Evolutionary conservation across 2,113 vertebrate species (phyloP), one percentile per base, ranked within the genome.

Genomic region (Pterocles gutturalis): DNA sequence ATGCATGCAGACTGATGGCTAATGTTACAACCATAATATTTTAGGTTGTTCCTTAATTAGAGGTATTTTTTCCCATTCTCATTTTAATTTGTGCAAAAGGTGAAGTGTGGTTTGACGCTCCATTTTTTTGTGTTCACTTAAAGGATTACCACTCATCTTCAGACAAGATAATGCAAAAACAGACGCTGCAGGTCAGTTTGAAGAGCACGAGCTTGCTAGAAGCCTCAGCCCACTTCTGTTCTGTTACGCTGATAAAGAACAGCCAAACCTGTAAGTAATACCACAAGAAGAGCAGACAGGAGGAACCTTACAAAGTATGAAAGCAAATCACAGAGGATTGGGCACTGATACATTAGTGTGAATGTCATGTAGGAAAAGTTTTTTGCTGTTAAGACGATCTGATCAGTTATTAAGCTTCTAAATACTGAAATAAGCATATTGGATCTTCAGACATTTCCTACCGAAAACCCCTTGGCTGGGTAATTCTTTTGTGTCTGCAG

Each of bases 221-320:
- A 99, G 99, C 91, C 99, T 99, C 90, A 99, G 99, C 87, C 99
- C 99, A 0, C 98, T 99, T 21, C 98, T 99, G 0, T 99, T 99
- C 98, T 99, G 99, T 95, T 99, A 99, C 9, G 98, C 99, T 17
- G 99, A 99, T 97, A 99, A 99, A 97, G 99, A 99, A 72, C 99
- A 99, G 97, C 99, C 99, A 33, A 99, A 98, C 73, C 98, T 99
- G 99, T 99, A 97, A 98, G 99, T 98, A 57, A 33, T 33, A 20
- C 87, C 46, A 8, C 31, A 95, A 83, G 62, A 90, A 88, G 66
- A 60, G 45, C 87, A 66, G 66, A 48, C 64, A 43, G 86, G 62
- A 81, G 76, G 62, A 67, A 71, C 26, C 70, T 89, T 24, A 54
- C 6, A 24, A 61, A 72, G 62, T 64, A 45, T 84, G 65, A 85